phyloP scores from a whole-genome alignment of 2,888 invertebrate species.

The Piscicola geometra region DNA sequence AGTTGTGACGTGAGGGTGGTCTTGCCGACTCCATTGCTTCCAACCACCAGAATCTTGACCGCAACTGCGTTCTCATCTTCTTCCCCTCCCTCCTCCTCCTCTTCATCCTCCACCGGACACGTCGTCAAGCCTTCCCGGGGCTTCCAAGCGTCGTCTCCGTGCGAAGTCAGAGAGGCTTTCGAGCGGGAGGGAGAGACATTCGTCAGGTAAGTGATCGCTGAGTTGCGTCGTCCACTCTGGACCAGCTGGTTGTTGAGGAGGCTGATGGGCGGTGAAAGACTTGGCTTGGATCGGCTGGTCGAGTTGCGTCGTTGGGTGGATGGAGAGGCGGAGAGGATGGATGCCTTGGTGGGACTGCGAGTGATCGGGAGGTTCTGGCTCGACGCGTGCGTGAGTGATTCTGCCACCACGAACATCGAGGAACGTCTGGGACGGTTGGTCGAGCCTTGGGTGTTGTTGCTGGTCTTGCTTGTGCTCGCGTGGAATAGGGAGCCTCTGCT shows the following conservation, averaged over 20 bases:
- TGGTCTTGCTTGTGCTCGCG: no score
- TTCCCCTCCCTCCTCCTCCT: conserved; percentile 13
- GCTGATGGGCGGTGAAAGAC: conserved; percentile 4
- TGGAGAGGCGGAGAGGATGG: conserved; percentile 16
- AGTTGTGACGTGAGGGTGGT: conserved; percentile 67
- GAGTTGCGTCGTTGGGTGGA: conserved; percentile 33
- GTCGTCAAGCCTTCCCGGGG: conserved; percentile 7
- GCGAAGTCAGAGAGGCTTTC: neutral
- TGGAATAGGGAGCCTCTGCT: no score
- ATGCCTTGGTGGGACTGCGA: neutral
- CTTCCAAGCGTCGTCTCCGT: conserved; percentile 15
- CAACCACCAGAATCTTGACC: conserved; percentile 63
- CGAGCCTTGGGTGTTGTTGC: neutral
- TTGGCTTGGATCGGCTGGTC: neutral
- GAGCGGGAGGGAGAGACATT: conserved; percentile 28
- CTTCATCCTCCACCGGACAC: neutral
- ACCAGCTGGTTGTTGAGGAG: neutral
- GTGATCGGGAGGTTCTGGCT: conserved; percentile 3
- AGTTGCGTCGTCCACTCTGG: conserved; percentile 32
- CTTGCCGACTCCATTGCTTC: conserved; percentile 66
- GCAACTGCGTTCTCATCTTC: conserved; percentile 5
- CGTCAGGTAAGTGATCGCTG: conserved; percentile 38
- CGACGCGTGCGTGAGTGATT: neutral
- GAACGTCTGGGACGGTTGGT: conserved; percentile 21
- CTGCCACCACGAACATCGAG: conserved; percentile 16